Evolutionary conservation across 2,888 invertebrate genomes (phyloP).

Genomic region (Agriopis marginaria): DNA sequence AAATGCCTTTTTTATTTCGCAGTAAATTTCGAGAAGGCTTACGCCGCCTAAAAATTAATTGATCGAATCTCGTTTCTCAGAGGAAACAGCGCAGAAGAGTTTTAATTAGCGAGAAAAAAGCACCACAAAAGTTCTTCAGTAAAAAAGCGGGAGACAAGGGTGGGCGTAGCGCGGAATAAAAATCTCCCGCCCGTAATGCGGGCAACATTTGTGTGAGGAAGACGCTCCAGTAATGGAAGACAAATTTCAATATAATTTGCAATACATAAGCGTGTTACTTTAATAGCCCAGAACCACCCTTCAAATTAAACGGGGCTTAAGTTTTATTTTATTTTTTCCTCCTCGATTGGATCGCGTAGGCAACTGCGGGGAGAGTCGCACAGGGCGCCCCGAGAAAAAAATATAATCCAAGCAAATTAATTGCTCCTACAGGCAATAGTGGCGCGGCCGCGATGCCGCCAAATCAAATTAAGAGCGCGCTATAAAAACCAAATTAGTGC

Average conservation of each 20-base stretch:
- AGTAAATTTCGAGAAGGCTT: conserved; percentile 82
- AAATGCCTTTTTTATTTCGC: conserved; percentile 76
- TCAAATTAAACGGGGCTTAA: conserved; percentile 87
- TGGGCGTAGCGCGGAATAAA: conserved; percentile 82
- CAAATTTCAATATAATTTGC: conserved; percentile 87
- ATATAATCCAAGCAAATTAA: conserved; percentile 87
- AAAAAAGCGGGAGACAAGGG: conserved; percentile 85
- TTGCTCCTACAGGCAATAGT: conserved; percentile 85
- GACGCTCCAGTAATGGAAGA: conserved; percentile 85
- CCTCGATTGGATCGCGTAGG: conserved; percentile 74
- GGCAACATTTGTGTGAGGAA: conserved; percentile 87
- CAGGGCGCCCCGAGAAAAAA: conserved; percentile 71
- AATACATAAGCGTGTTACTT: conserved; percentile 88
- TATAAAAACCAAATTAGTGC: conserved; percentile 87
- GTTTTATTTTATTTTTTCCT: conserved; percentile 86
- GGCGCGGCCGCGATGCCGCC: conserved; percentile 84
- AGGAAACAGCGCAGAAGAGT: conserved; percentile 86
- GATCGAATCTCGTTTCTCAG: conserved; percentile 84
- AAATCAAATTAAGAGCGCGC: conserved; percentile 87
- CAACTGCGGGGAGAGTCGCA: conserved; percentile 62
- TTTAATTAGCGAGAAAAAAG: conserved; percentile 86
- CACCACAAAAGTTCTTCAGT: conserved; percentile 83
- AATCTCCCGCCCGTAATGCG: conserved; percentile 85
- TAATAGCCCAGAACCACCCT: conserved; percentile 87
- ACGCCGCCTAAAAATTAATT: conserved; percentile 84